A percentile compares a stretch with the other conserved stretches of the same genome.
These are phyloP conservation scores for Drosophila micromelanica DNA, from an alignment of 1,140 invertebrate species.

Conservation along the genomic window DNA sequence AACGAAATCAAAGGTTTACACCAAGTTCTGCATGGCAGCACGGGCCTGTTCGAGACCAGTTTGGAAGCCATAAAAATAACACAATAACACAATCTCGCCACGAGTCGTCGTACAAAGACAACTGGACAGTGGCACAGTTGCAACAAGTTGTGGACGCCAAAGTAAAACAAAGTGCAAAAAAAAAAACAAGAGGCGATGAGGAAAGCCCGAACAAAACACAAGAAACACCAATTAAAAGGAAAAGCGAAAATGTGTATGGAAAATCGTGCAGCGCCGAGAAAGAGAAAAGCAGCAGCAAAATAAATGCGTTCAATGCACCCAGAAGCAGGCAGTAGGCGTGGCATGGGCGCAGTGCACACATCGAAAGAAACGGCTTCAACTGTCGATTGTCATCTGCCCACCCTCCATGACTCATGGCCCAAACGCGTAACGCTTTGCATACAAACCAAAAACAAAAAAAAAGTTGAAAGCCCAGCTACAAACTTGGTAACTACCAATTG, in stretches of 20 bases:
- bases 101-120: conserved; percentile 29
- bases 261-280: conserved; percentile 46
- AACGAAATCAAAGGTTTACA: conserved; percentile 49
- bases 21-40: conserved; percentile 60
- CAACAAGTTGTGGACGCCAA: conserved; percentile 66
- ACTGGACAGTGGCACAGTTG: conserved; percentile 64
- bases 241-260: conserved; percentile 67
- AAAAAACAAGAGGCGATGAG: conserved; percentile 23
- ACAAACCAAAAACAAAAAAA: conserved; percentile 20
- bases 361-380: conserved; percentile 8
- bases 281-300: conserved; percentile 33
- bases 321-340: conserved; percentile 52
- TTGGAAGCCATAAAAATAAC: conserved; percentile 67
- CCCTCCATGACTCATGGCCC: conserved; percentile 45
- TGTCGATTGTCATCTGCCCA: conserved; percentile 35
- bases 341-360: too few species aligned
- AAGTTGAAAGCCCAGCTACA: conserved; percentile 22
- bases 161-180: conserved; percentile 66
- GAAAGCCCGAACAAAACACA: conserved; percentile 53
- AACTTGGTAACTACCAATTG: conserved; percentile 22
- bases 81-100: conserved; percentile 1
- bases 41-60: conserved; percentile 12
- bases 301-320: conserved; percentile 79
- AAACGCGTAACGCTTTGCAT: conserved; percentile 41
- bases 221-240: conserved; percentile 73